Evolutionary conservation across 2,888 invertebrate genomes (phyloP), one percentile per base, ranked within the genome.

Genomic region (Eupithecia centaureata): DNA sequence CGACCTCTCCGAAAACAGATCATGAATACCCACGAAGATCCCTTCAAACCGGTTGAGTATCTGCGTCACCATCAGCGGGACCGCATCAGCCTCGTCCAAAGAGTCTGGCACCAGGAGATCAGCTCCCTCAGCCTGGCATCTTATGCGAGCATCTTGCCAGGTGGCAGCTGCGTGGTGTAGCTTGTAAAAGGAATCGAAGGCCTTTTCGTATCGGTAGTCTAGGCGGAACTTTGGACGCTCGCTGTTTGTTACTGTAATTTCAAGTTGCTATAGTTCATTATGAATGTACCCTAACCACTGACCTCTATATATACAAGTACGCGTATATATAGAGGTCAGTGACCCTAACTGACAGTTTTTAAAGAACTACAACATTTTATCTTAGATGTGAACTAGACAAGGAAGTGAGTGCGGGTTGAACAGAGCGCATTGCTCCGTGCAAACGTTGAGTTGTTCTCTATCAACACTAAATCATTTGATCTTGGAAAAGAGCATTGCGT

Each of bases 141-240:
- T 81, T 30, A 84, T 78, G 2, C 82, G 79, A 0, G 85, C 84
- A 25, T 77, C 78, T 3, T 68, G 32, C 86, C 86, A 85, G 25
- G 66, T 72, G 4, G 77, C 74, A 0, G 82, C 80, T 0, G 76
- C 61, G 0, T 73, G 60, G 70, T 86, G 86, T 27, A 86, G 68
- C 63, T 86, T 86, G 73, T 86, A 87, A 71, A 85, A 86, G 3
- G 81, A 74, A 52, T 81, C 70, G 73, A 85, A 87, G 0, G 83
- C 82, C 63, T 84, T 83, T 67, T 87, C 86, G 62, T 81, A 86
- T 65, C 80, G 76, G 67, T 83, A 86, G 76, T 86, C 85, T 10
- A 74, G 69, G 22, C 86, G 82, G 67, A 79, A 86, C 13, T 79
- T 75, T n/a, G 86, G 84, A 1, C 86, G 67, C n/a, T 67, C 65